phyloP scores from a whole-genome alignment of 2,797 vertebrate genomes.

The Poeciliopsis infans region DNA sequence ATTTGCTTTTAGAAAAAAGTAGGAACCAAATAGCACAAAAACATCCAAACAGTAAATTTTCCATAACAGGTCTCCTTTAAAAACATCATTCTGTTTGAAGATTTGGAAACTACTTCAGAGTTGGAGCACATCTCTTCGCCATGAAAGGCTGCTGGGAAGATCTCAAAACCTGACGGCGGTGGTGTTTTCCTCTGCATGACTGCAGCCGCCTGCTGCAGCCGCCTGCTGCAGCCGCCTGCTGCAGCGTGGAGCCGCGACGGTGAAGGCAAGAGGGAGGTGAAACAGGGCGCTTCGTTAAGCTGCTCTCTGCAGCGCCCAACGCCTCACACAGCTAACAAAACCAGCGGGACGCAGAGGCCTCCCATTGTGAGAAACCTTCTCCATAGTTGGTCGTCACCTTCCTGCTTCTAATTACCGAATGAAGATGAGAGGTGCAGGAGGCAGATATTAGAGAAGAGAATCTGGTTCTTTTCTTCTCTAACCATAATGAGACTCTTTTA shows the following conservation, averaged over 20 bases:
- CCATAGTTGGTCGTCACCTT: not conserved
- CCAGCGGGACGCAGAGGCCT: not conserved
- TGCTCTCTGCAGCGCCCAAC: slow-evolving; percentile 14
- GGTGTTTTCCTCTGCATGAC: not conserved
- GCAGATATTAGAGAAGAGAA: not conserved
- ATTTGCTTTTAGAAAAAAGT: too few species aligned
- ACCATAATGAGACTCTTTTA: not conserved
- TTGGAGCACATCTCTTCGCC: not conserved
- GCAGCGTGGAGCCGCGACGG: slow-evolving; percentile 5
- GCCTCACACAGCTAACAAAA: slow-evolving; percentile 19
- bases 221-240: not conserved
- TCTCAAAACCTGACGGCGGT: not conserved
- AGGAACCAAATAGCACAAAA: too few species aligned
- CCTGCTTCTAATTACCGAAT: not conserved
- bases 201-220: not conserved
- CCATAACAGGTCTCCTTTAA: too few species aligned
- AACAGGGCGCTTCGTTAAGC: slow-evolving; percentile 35
- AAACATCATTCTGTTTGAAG: not conserved
- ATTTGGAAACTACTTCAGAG: not conserved
- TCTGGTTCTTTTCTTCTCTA: not conserved
- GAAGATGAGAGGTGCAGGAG: not conserved
- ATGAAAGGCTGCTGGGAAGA: not conserved
- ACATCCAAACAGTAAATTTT: too few species aligned
- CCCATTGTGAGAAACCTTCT: slow-evolving; percentile 7
- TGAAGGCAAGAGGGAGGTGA: slow-evolving; percentile 16